Conservation (phyloP, 1,140 invertebrate genomes). For the Kradibia gibbosae region DNA sequence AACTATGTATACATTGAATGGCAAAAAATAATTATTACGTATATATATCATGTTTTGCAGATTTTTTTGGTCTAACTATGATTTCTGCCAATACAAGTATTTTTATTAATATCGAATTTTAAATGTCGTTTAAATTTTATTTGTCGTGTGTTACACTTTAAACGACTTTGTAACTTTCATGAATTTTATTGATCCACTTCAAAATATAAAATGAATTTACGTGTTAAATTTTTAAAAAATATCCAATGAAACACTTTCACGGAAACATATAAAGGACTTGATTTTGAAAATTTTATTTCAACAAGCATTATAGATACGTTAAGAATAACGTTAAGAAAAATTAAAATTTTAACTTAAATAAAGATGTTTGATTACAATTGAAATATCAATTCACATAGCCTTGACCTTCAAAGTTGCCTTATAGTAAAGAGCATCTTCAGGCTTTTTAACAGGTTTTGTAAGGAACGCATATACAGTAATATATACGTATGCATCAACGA, state of each 20-base stretch:
- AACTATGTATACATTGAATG: no score
- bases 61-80: no score
- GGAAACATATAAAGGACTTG: background rate
- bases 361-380: background rate
- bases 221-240: background rate
- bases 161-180: background rate
- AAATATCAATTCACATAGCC: slow-evolving; percentile 15
- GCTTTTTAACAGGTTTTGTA: slow-evolving; percentile 56
- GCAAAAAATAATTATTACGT: no score
- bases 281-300: background rate
- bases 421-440: slow-evolving; percentile 40
- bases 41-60: no score
- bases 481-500: background rate
- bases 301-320: background rate
- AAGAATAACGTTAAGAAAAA: slow-evolving; percentile 13
- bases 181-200: background rate
- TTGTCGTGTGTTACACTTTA: background rate
- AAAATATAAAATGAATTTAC: background rate
- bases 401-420: slow-evolving; percentile 1
- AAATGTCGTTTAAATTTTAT: background rate
- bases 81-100: no score
- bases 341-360: background rate
- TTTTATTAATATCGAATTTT: slow-evolving; percentile 5
- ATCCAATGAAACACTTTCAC: background rate
- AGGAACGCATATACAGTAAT: slow-evolving; percentile 40